Evolutionary conservation across 2,888 invertebrate genomes (phyloP), one percentile per base, ranked within the genome.

Genomic region (Epinotia bilunana): DNA sequence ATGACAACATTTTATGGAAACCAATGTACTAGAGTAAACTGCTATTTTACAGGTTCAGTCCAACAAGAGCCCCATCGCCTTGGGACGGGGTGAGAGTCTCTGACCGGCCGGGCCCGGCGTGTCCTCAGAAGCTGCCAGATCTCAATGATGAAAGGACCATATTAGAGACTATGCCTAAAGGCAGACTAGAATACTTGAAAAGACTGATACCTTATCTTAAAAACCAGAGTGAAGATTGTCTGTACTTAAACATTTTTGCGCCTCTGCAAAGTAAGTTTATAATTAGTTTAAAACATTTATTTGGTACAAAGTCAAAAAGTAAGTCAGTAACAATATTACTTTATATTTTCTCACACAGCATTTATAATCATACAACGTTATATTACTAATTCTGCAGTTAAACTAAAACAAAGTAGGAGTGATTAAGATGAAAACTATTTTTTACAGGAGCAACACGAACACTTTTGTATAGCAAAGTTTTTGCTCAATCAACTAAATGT

Each of bases 141-240:
- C 95, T 98, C 79, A 95, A 95, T 83, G 98, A 98, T 87, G 97
- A 97, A 90, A 97, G 97, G 84, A 96, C 96, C 83, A 96, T 97
- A 70, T 94, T 98, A 88, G 96, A 96, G 85, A 95, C 96, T 88
- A 98, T 99, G 97, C 98, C 99, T 80, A 96, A 96, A 86, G 99
- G 98, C 81, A 95, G 98, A 86, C 95, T 98, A 91, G 98, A 98
- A 90, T 98, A 98, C 91, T 95, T 99, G 81, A 97, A 97, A 94
- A 96, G 98, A 89, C 95, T 99, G 92, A 95, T 98, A 89, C 98
- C 98, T 82, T 97, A 97, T 94, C 96, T 99, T 89, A 96, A 96
- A 92, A 97, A 98, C 93, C 99, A 99, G 95, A 98, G 97, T 90
- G 99, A 99, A 95, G 99, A 99, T 95, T 99, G 99, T 90, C 96